Percentiles rank a stretch among this genome's conserved stretches.
These are phyloP conservation scores for Caenorhabditis parvicauda DNA, from an alignment of 2,888 invertebrate genomes.

Conservation along the genomic window DNA sequence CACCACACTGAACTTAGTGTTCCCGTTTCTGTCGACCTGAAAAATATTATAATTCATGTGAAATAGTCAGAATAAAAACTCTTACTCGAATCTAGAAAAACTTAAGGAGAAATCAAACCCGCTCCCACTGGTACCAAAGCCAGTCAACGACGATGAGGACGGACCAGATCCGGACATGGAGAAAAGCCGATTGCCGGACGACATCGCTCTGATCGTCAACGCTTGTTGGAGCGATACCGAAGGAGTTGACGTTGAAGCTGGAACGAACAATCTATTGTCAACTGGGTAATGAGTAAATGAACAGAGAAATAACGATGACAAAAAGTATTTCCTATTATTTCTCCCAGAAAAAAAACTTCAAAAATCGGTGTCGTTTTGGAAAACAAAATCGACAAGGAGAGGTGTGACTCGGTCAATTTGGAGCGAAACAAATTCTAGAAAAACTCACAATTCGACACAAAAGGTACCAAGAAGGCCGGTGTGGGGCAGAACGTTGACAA, in stretches of 20 bases:
- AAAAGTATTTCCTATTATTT: too few species aligned
- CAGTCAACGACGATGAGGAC: constrained; percentile 10
- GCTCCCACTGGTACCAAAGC: too few species aligned
- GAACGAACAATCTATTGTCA: background rate
- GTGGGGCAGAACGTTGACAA: constrained; percentile 40
- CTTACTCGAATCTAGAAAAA: constrained; percentile 13
- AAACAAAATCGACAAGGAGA: too few species aligned
- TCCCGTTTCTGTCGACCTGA: constrained; percentile 24
- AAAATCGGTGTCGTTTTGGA: too few species aligned
- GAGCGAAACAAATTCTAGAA: background rate
- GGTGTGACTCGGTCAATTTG: too few species aligned
- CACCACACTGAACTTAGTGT: constrained; percentile 41
- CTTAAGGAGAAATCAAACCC: too few species aligned
- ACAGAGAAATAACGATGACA: background rate
- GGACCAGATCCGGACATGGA: constrained; percentile 18
- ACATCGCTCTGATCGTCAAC: constrained; percentile 14
- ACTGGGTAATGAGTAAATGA: background rate
- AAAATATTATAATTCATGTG: background rate
- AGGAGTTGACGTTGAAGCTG: constrained; percentile 2
- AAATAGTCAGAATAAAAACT: background rate
- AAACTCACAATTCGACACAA: constrained; percentile 18
- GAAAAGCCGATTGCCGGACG: constrained; percentile 30
- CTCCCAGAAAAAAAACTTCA: too few species aligned
- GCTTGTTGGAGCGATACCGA: constrained; percentile 2
- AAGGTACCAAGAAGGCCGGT: constrained; percentile 40